These are phyloP conservation scores for Atopsyche davidsoni DNA, from an alignment of 1,140 invertebrate species.

Conservation along the genomic window DNA sequence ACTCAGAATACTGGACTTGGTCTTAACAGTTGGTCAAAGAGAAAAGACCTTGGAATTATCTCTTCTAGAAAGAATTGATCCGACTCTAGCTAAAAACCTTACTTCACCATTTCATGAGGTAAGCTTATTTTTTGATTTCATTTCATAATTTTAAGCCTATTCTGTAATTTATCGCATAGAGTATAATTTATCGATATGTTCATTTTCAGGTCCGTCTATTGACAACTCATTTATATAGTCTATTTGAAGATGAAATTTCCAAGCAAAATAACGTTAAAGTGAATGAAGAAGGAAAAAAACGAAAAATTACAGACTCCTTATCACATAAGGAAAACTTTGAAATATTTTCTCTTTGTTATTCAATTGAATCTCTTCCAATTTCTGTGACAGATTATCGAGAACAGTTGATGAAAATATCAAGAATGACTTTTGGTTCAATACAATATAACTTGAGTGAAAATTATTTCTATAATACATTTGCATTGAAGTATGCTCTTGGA, in stretches of 20 bases:
- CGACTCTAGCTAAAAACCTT: constrained; percentile 50
- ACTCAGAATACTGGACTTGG: constrained; percentile 47
- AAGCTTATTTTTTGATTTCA: constrained; percentile 34
- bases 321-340: constrained; percentile 41
- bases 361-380: constrained; percentile 60
- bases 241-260: constrained; percentile 52
- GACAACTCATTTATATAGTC: constrained; percentile 64
- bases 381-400: constrained; percentile 72
- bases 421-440: constrained; percentile 57
- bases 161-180: constrained; percentile 16
- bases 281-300: constrained; percentile 9
- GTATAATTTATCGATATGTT: constrained; percentile 25
- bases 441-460: constrained; percentile 51
- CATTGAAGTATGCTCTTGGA: constrained; percentile 73
- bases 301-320: constrained; percentile 31
- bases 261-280: constrained; percentile 12
- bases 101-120: constrained; percentile 60
- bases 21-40: constrained; percentile 45
- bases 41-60: constrained; percentile 42
- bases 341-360: constrained; percentile 61
- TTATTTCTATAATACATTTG: constrained; percentile 52
- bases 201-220: constrained; percentile 58
- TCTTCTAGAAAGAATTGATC: constrained; percentile 48
- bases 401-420: constrained; percentile 66
- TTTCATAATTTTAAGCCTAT: constrained; percentile 15